Conservation (phyloP, 2,113 vertebrate species). For the Anoplopoma fimbria region DNA sequence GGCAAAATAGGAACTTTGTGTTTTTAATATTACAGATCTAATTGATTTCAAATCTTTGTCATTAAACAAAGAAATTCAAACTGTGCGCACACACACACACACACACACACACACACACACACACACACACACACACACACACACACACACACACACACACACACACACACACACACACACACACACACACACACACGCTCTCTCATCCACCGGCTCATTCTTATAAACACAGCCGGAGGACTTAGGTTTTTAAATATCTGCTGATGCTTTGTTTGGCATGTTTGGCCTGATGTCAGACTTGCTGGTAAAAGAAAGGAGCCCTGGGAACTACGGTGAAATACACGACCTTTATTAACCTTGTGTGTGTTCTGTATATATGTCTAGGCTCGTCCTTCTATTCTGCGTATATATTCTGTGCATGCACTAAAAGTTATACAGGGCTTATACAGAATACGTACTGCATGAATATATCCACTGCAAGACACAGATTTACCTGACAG, state of each 20-base stretch:
- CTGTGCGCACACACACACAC: neutral
- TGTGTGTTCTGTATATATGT: neutral
- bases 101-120: constrained; percentile 2
- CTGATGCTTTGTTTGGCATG: constrained; percentile 33
- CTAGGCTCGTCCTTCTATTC: neutral
- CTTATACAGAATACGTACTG: neutral
- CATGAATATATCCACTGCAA: neutral
- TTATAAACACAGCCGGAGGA: constrained; percentile 28
- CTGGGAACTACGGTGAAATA: constrained; percentile 7
- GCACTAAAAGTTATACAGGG: neutral
- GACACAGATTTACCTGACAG: neutral
- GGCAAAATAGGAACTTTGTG: neutral
- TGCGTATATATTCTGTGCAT: neutral
- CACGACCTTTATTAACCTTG: constrained; percentile 1
- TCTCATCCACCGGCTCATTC: neutral
- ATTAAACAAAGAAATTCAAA: neutral
- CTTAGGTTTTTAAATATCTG: constrained; percentile 6
- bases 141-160: too few species aligned
- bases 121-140: neutral
- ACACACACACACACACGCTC: neutral
- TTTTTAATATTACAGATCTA: neutral
- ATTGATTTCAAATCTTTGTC: neutral
- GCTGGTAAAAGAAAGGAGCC: neutral
- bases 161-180: neutral
- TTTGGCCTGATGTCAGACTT: constrained; percentile 21